Evolutionary conservation across 2,888 invertebrate species (phyloP), one percentile per base, ranked within the genome.

Genomic region (Acronicta alni): DNA sequence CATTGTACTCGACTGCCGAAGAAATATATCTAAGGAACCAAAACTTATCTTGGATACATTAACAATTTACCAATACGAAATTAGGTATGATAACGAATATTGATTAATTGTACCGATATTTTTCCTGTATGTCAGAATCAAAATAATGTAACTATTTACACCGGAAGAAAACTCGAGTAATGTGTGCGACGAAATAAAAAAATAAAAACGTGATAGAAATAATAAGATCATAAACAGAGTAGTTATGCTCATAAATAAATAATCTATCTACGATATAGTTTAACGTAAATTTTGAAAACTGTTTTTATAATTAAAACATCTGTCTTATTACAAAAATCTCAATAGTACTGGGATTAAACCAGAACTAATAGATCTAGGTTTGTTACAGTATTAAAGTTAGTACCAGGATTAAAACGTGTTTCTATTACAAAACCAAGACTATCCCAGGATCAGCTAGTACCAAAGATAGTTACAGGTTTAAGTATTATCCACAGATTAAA

Each of bases 11-110:
- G 72, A 84, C 82, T 85, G 80, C 73, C 70, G 66, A 67, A 74
- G 63, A 46, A 68, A 78, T 78, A 78, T 78, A 79, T 79, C 75
- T 73, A 69, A 76, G 74, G 69, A 72, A 77, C 71, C 59, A 75
- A 71, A 60, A 79, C 75, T 79, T 81, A 81, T 84, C 78, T 72
- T 57, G 60, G 56, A 76, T 73, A 79, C 69, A 79, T 69, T 77
- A 80, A 79, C 78, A 80, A 80, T 78, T 69, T 77, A 81, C 79
- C 78, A 80, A 80, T 78, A 72, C 68, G 71, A 75, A 77, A 80
- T 68, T 71, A 58, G 41, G 55, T 39, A 54, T 43, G 85, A 85
- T 85, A 83, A 79, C 65, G 55, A 57, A 62, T 66, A 59, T 67
- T 74, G 72, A 84, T 82, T 80, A 79, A 69, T 79, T 64, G 59